These are phyloP conservation scores for Chrysopa pallens DNA, from an alignment of 1,140 invertebrate species.

Conservation along the genomic window DNA sequence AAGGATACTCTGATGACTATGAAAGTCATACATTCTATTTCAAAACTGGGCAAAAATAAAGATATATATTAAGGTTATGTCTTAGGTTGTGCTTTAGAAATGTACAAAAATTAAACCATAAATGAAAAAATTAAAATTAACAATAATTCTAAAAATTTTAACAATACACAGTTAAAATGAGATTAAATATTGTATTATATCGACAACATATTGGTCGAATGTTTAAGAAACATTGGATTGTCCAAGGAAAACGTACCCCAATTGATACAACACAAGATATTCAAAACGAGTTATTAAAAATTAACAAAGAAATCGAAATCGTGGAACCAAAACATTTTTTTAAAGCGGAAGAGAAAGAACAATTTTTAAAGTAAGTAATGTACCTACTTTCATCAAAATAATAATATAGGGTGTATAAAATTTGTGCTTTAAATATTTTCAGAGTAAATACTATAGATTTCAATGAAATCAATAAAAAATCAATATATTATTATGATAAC, in stretches of 20 bases:
- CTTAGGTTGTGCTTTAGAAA: too few species aligned
- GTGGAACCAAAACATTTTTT: slow-evolving; percentile 20
- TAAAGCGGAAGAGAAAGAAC: too few species aligned
- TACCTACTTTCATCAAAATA: neutral
- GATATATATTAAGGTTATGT: too few species aligned
- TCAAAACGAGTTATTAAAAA: too few species aligned
- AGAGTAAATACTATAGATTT: slow-evolving; percentile 27
- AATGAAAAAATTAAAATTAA: too few species aligned
- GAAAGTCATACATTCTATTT: too few species aligned
- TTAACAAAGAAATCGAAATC: slow-evolving; percentile 20
- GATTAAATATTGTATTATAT: slow-evolving; percentile 33
- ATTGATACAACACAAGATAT: slow-evolving; percentile 17
- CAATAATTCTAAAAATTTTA: neutral
- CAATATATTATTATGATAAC: slow-evolving; percentile 25
- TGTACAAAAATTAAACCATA: too few species aligned
- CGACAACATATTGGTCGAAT: slow-evolving; percentile 48
- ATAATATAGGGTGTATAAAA: slow-evolving; percentile 4
- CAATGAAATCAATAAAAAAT: slow-evolving; percentile 10
- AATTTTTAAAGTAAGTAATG: too few species aligned
- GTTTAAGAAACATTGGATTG: slow-evolving; percentile 44
- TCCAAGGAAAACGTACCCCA: slow-evolving; percentile 34
- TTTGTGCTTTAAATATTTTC: slow-evolving; percentile 11
- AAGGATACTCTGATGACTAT: too few species aligned
- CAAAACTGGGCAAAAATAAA: too few species aligned
- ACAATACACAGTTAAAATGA: slow-evolving; percentile 29